These are phyloP conservation scores for Lepidurus arcticus DNA, from an alignment of 1,140 invertebrate species.

Conservation along the genomic window DNA sequence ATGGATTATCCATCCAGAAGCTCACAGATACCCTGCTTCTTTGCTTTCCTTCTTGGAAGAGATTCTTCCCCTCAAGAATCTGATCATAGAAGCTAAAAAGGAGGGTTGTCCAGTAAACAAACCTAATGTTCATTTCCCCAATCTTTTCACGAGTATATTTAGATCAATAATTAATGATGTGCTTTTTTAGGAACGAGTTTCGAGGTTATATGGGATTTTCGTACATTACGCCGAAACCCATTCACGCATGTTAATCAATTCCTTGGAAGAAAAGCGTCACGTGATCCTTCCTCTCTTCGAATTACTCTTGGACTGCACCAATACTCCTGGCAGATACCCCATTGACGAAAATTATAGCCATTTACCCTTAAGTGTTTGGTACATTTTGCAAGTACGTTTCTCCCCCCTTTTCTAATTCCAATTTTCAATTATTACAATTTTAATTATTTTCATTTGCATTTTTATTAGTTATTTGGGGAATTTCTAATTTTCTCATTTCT, in stretches of 20 bases:
- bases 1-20: slow-evolving; percentile 53
- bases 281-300: slow-evolving; percentile 51
- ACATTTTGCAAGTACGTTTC: slow-evolving; percentile 65
- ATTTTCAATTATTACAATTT: slow-evolving; percentile 21
- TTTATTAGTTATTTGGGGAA: background rate
- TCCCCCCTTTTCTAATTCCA: slow-evolving; percentile 7
- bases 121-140: slow-evolving; percentile 29
- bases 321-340: slow-evolving; percentile 72
- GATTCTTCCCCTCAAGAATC: slow-evolving; percentile 44
- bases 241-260: slow-evolving; percentile 54
- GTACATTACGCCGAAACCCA: slow-evolving; percentile 60
- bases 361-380: slow-evolving; percentile 85
- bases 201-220: slow-evolving; percentile 56
- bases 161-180: slow-evolving; percentile 26
- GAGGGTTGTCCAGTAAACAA: slow-evolving; percentile 39
- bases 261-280: slow-evolving; percentile 44
- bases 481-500: too few relatives aligned
- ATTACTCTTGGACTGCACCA: slow-evolving; percentile 65
- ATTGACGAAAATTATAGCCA: slow-evolving; percentile 75
- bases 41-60: slow-evolving; percentile 51
- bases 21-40: slow-evolving; percentile 49
- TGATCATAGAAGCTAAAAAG: slow-evolving; percentile 41
- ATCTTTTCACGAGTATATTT: slow-evolving; percentile 11
- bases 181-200: slow-evolving; percentile 47
- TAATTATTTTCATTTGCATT: slow-evolving; percentile 19